These are phyloP conservation scores for Corythornis madagascariensis DNA, from an alignment of 2,113 vertebrate genomes.

Conservation along the genomic window DNA sequence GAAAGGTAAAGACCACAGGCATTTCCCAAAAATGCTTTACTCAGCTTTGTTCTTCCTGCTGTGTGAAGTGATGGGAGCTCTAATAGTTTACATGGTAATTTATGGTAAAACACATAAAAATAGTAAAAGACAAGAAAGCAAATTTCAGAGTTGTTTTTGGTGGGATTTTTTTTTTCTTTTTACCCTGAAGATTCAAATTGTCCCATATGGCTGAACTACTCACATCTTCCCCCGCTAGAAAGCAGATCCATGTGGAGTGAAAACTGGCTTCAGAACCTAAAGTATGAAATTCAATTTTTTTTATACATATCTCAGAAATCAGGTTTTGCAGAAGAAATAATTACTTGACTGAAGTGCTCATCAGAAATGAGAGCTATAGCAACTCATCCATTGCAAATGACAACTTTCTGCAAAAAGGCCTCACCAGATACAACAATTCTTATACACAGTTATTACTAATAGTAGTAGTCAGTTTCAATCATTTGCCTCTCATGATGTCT, in stretches of 20 bases:
- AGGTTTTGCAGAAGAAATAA: slow-evolving; percentile 31
- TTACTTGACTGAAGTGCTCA: slow-evolving; percentile 8
- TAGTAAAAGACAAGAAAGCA: neutral
- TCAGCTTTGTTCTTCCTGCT: neutral
- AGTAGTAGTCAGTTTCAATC: neutral
- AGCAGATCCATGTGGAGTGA: neutral
- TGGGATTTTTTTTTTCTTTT: neutral
- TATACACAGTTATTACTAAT: neutral
- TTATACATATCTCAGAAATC: slow-evolving; percentile 7
- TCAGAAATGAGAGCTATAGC: neutral
- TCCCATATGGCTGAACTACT: slow-evolving; percentile 48
- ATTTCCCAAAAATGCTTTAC: neutral
- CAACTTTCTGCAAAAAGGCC: neutral
- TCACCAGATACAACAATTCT: neutral
- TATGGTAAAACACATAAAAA: neutral
- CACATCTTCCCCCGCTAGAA: slow-evolving; percentile 11
- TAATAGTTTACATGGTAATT: neutral
- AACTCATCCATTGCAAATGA: neutral
- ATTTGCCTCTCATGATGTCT: neutral
- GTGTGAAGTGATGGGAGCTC: neutral
- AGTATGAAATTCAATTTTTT: slow-evolving; percentile 30
- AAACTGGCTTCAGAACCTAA: slow-evolving; percentile 41
- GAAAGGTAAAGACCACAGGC: neutral
- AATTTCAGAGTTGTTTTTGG: neutral
- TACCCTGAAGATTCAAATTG: slow-evolving; percentile 7